Evolutionary conservation across 64 coral and sea anemone species (phyloP).

Genomic region (Porites australiensis): DNA sequence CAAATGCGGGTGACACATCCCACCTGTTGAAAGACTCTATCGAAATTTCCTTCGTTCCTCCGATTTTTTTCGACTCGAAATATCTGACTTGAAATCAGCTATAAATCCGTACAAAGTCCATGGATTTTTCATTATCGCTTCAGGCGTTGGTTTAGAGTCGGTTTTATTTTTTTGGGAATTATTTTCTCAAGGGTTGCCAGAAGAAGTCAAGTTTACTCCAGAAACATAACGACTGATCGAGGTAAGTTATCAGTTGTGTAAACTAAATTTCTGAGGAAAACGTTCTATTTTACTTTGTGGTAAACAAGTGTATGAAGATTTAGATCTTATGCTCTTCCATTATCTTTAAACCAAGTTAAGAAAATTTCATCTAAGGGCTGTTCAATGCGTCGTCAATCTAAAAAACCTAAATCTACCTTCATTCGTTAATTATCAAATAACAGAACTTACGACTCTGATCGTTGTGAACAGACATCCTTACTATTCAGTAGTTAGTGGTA

Average conservation of each 20-base stretch:
- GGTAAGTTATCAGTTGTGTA: constrained; percentile 46
- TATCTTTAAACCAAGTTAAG: background rate
- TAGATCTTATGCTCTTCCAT: background rate
- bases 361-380: too few species aligned
- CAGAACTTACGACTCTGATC: too few species aligned
- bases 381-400: background rate
- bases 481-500: too few species aligned
- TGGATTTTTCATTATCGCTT: background rate
- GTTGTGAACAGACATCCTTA: too few species aligned
- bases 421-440: too few species aligned
- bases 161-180: background rate
- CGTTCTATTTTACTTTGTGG: constrained; percentile 7
- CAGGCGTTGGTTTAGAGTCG: background rate
- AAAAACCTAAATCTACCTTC: background rate
- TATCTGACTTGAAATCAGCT: constrained; percentile 19
- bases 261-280: constrained; percentile 12
- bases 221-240: background rate
- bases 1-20: constrained; percentile 23
- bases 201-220: background rate
- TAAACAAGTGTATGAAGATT: constrained; percentile 10
- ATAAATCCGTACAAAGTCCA: background rate
- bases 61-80: background rate
- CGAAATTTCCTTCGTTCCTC: constrained; percentile 26
- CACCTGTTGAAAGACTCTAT: constrained; percentile 27
- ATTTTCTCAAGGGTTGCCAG: background rate